phyloP scores from a whole-genome alignment of 2,888 invertebrate species.

The Leucophora obtusa region DNA sequence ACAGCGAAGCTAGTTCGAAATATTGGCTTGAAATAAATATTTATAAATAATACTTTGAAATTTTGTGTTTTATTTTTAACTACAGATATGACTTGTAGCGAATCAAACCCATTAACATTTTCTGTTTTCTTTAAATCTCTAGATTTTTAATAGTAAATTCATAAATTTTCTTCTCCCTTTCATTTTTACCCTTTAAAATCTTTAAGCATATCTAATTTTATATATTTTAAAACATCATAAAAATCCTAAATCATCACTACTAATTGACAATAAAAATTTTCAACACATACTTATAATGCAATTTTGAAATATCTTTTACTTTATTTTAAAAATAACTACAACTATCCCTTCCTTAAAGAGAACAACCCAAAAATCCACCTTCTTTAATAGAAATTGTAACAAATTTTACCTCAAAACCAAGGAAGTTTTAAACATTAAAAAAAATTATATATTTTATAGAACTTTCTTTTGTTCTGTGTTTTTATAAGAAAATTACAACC shows the following conservation, averaged over 20 bases:
- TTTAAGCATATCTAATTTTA: neutral
- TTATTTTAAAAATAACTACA: neutral
- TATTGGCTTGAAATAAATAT: too few relatives aligned
- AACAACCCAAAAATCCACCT: neutral
- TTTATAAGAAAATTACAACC: constrained; percentile 16
- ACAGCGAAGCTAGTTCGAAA: too few relatives aligned
- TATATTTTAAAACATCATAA: neutral
- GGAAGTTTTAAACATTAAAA: neutral
- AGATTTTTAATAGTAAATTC: too few relatives aligned
- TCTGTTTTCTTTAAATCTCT: too few relatives aligned
- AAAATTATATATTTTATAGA: neutral
- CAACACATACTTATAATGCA: constrained; percentile 39
- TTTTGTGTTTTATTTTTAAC: too few relatives aligned
- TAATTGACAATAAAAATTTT: constrained; percentile 35
- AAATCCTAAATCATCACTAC: neutral
- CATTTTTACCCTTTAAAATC: neutral
- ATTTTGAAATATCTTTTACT: neutral
- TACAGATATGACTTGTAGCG: too few relatives aligned
- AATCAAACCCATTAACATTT: too few relatives aligned
- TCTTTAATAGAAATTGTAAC: neutral
- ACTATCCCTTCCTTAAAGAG: constrained; percentile 1
- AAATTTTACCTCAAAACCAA: constrained; percentile 3
- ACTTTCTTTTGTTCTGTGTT: neutral
- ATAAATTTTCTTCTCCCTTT: too few relatives aligned
- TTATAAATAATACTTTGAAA: too few relatives aligned